These are phyloP conservation scores for Bubalus kerabau DNA, from an alignment of 2,113 vertebrate species.

Conservation along the genomic window DNA sequence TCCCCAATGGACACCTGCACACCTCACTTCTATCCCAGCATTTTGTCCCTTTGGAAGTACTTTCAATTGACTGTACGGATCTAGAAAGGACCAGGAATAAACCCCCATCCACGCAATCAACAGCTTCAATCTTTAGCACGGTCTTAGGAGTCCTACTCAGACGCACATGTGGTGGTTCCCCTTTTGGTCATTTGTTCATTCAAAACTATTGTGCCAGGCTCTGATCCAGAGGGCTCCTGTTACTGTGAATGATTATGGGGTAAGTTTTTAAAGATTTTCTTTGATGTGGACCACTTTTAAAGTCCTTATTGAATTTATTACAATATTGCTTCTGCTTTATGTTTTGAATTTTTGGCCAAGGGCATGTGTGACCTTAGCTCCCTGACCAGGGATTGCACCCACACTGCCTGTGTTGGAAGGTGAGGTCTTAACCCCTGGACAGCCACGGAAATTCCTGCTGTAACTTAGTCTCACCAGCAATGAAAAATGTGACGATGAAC, in stretches of 20 bases:
- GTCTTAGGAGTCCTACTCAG: neutral
- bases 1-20: neutral
- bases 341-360: neutral
- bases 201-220: neutral
- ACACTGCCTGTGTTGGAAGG: neutral
- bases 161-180: accelerated
- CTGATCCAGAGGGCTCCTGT: neutral
- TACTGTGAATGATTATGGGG: neutral
- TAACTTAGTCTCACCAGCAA: neutral
- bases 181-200: neutral
- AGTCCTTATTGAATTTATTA: neutral
- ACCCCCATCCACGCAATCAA: no score
- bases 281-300: neutral
- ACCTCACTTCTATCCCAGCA: neutral
- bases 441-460: neutral
- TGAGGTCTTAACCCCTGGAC: neutral
- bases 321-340: neutral
- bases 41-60: neutral
- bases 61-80: neutral
- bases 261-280: neutral
- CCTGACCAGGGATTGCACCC: neutral
- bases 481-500: neutral
- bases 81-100: neutral
- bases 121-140: neutral
- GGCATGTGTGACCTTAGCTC: neutral